phyloP scores from a whole-genome alignment of 2,888 invertebrate genomes.

The Agonopterix heracliana region DNA sequence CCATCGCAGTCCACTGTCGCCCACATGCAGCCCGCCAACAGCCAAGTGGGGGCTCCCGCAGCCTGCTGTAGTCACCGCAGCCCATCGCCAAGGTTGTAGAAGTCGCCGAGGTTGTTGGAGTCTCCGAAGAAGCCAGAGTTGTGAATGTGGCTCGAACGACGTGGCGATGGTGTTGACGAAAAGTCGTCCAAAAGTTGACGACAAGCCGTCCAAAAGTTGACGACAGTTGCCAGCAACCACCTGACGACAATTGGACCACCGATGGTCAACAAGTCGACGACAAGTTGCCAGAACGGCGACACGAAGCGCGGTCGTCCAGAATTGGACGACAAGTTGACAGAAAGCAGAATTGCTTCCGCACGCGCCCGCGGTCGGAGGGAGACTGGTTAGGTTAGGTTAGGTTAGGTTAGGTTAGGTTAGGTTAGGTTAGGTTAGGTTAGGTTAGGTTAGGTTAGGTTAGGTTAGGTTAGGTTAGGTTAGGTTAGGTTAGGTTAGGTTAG shows the following conservation, averaged over 20 bases:
- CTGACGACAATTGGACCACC: neutral
- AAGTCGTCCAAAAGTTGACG: too few relatives aligned
- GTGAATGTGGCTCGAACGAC: neutral
- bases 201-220: too few relatives aligned
- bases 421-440: conserved; percentile 16
- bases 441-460: conserved; percentile 14
- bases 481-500: conserved; percentile 13
- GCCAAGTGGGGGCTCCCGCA: too few relatives aligned
- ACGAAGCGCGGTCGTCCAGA: too few relatives aligned
- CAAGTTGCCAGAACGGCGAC: too few relatives aligned
- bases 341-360: too few relatives aligned
- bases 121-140: neutral
- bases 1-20: too few relatives aligned
- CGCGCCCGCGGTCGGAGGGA: too few relatives aligned
- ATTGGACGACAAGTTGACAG: too few relatives aligned
- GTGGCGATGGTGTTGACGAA: too few relatives aligned
- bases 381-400: too few relatives aligned
- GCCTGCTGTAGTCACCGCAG: neutral
- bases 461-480: conserved; percentile 14
- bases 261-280: neutral
- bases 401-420: conserved; percentile 13
- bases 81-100: neutral
- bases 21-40: too few relatives aligned
- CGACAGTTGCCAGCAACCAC: neutral
- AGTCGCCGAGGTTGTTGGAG: neutral